These are phyloP conservation scores for Sycophaga agraensis DNA, from an alignment of 1,140 invertebrate genomes.

Conservation along the genomic window DNA sequence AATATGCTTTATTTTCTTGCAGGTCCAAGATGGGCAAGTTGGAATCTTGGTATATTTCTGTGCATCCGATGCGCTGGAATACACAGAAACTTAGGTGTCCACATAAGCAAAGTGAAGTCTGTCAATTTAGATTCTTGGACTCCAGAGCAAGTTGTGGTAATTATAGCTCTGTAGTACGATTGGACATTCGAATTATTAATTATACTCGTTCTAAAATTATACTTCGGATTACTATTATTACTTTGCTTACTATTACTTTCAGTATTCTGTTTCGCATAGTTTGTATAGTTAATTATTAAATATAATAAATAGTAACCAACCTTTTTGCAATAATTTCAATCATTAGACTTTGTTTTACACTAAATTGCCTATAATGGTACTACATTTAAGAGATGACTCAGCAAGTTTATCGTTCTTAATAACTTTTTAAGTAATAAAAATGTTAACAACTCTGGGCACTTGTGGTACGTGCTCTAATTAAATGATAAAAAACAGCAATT, in stretches of 20 bases:
- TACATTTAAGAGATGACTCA: slow-evolving; percentile 15
- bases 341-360: too few species aligned
- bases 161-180: slow-evolving; percentile 27
- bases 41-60: slow-evolving; percentile 97
- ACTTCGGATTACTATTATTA: too few species aligned
- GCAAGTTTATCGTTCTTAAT: slow-evolving; percentile 13
- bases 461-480: too few species aligned
- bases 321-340: too few species aligned
- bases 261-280: not conserved
- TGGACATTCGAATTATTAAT: not conserved
- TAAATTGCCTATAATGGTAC: too few species aligned
- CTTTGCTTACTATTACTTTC: too few species aligned
- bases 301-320: too few species aligned
- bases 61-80: slow-evolving; percentile 98
- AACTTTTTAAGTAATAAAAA: too few species aligned
- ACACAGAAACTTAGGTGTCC: slow-evolving; percentile 95
- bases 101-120: slow-evolving; percentile 97
- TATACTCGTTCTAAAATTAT: not conserved
- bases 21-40: slow-evolving; percentile 98
- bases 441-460: too few species aligned
- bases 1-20: slow-evolving; percentile 29
- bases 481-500: too few species aligned
- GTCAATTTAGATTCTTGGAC: slow-evolving; percentile 98
- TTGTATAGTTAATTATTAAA: too few species aligned
- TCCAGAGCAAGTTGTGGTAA: slow-evolving; percentile 91